These are phyloP conservation scores for Chelonoidis abingdonii DNA, from an alignment of 2,113 vertebrate species.

Conservation along the genomic window DNA sequence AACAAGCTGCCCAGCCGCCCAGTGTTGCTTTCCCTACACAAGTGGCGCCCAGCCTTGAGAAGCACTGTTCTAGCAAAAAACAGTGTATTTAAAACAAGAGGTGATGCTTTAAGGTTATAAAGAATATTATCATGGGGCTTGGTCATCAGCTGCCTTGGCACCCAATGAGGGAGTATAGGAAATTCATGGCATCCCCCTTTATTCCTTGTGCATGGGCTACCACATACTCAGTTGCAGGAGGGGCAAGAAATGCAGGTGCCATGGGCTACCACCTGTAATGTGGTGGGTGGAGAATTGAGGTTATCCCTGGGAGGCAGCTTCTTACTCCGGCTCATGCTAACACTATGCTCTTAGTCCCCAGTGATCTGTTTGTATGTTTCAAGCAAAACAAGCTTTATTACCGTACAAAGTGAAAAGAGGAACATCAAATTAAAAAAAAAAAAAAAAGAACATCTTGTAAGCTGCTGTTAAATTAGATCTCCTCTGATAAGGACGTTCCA, in stretches of 20 bases:
- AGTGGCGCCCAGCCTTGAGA: no score
- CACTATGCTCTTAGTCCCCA: fast-evolving
- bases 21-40: no score
- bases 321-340: not conserved
- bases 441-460: constrained; percentile 23
- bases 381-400: constrained; percentile 48
- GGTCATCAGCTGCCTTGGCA: not conserved
- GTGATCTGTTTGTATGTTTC: constrained; percentile 32
- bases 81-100: not conserved
- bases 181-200: fast-evolving
- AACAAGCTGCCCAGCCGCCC: no score
- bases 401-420: constrained; percentile 49
- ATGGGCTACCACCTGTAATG: not conserved
- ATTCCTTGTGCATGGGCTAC: not conserved
- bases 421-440: constrained; percentile 12
- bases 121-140: not conserved
- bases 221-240: fast-evolving
- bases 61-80: not conserved
- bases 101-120: not conserved
- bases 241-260: not conserved
- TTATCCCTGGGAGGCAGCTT: not conserved
- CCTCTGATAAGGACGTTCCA: constrained; percentile 31
- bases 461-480: constrained; percentile 44
- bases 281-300: not conserved
- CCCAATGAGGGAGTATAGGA: not conserved